Evolutionary conservation across 2,797 vertebrate species (phyloP), one percentile per base, ranked within the genome.

Genomic region (Aplochiton taeniatus): DNA sequence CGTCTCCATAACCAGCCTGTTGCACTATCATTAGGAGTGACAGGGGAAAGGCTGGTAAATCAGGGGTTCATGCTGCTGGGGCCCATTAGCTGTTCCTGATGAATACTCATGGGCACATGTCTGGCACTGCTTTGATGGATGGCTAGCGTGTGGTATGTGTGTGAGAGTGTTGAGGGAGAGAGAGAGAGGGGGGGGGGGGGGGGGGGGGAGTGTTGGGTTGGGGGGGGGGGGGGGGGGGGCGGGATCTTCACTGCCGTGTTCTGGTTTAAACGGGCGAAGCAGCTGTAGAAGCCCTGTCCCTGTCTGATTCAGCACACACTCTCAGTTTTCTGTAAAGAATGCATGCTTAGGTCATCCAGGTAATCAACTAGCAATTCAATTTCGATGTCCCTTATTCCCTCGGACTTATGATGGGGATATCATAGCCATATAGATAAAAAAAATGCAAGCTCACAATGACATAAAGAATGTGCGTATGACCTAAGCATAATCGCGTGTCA

Each of bases 91-190:
- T 76, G 64, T 67, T 60, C 55, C 79, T 84, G 82, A 90, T 91
- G 82, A 89, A 91, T 86, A 88, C 87, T 84, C 86, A 87, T 83
- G 73, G 76, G 74, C 85, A 85, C 78, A 83, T 75, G 77, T 85
- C 78, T 87, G 82, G 78, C 80, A 83, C 71, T 63, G 58, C 61
- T 69, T 68, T 82, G 80, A 87, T 83, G 78, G 80, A 86, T 76
- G 76, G 31, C 2, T 6, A 31, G 31, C 31, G 31, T 31, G 31
- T 31, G 31, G 31, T 2, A 31, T 31, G 31, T 3, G 31, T 31
- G 31, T 31, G 31, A 31, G 31, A 31, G 31, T 31, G 31, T 31
- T 31, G 31, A 6, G 31, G 6, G 31, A 31, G 31, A 6, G 6
- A 69, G 53, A 51, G 62, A 43, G 69, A 9, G 12, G 8, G 11